A percentile compares a stretch with the other conserved stretches of the same genome.
These are phyloP conservation scores for Micrasema minimum DNA, from an alignment of 1,140 invertebrate species.

Conservation along the genomic window DNA sequence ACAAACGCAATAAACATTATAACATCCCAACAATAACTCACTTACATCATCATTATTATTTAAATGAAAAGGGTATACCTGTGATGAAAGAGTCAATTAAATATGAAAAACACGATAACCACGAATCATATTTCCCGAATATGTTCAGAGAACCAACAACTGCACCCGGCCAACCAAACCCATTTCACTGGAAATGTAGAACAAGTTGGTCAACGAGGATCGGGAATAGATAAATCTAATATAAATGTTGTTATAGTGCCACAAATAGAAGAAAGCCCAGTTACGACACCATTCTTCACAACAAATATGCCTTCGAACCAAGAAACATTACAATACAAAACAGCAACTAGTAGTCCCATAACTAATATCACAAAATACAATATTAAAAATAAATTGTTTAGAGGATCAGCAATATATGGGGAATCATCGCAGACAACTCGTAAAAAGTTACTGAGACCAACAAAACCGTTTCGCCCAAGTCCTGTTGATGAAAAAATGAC, in stretches of 20 bases:
- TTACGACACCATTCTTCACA: conserved; percentile 13
- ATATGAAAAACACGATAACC: conserved; percentile 38
- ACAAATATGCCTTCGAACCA: not conserved
- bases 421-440: conserved; percentile 21
- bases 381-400: conserved; percentile 4
- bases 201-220: not conserved
- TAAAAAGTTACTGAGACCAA: conserved; percentile 33
- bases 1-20: conserved; percentile 15
- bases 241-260: not conserved
- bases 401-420: conserved; percentile 4
- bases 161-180: not conserved
- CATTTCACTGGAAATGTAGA: not conserved
- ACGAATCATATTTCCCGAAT: conserved; percentile 40
- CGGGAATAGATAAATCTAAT: conserved; percentile 13
- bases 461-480: conserved; percentile 49
- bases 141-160: conserved; percentile 3
- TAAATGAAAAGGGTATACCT: conserved; percentile 53
- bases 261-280: not conserved
- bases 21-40: conserved; percentile 55
- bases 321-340: conserved; percentile 10
- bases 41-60: conserved; percentile 62
- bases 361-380: conserved; percentile 3
- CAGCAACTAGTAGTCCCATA: not conserved
- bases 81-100: conserved; percentile 40
- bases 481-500: conserved; percentile 53